These are phyloP conservation scores for Drosophila bifasciata DNA, from an alignment of 1,140 invertebrate genomes.

Conservation along the genomic window DNA sequence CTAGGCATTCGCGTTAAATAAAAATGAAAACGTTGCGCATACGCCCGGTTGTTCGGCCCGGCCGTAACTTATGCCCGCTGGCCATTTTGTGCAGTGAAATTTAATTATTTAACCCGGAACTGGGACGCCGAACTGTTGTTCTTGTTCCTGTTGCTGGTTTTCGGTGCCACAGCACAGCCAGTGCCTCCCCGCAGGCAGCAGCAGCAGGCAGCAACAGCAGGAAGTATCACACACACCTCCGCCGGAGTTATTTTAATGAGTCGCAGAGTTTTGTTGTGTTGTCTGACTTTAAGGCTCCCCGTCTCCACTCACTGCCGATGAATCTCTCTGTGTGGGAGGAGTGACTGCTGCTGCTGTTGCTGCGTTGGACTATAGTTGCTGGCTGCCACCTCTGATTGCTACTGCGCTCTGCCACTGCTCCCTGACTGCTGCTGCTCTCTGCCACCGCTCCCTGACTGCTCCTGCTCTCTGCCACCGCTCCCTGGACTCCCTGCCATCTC, in stretches of 20 bases:
- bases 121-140: conserved; percentile 56
- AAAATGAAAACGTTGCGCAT: conserved; percentile 79
- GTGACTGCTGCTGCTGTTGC: neutral
- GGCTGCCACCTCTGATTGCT: conserved; percentile 18
- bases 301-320: conserved; percentile 18
- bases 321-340: neutral
- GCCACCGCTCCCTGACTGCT: no score
- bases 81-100: conserved; percentile 76
- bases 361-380: conserved; percentile 8
- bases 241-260: conserved; percentile 77
- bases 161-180: conserved; percentile 8
- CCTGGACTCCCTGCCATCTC: no score
- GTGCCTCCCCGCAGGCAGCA: conserved; percentile 26
- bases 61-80: conserved; percentile 77
- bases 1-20: conserved; percentile 73
- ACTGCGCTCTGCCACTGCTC: no score
- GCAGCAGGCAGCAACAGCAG: conserved; percentile 29
- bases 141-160: conserved; percentile 25
- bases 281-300: conserved; percentile 67
- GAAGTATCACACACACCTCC: conserved; percentile 76
- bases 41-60: conserved; percentile 61
- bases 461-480: no score
- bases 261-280: conserved; percentile 47
- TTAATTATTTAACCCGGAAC: conserved; percentile 82
- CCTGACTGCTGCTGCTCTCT: no score